Evolutionary conservation across 2,888 invertebrate genomes (phyloP).

Genomic region (Fragum whitleyi): DNA sequence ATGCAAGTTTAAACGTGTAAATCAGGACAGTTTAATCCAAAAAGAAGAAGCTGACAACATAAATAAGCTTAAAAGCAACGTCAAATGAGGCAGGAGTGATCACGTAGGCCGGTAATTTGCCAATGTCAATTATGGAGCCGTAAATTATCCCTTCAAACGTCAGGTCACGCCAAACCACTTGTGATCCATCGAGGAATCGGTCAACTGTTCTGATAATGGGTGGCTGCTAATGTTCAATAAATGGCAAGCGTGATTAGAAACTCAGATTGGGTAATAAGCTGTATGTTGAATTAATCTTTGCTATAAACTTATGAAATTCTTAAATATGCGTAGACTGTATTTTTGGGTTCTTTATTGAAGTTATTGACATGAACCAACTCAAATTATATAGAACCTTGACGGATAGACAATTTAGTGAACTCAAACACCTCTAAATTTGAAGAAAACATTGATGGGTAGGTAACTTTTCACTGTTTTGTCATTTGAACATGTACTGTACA

Average conservation of each 20-base stretch:
- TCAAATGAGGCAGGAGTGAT: not conserved
- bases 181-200: not conserved
- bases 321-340: no score
- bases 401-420: no score
- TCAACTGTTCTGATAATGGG: not conserved
- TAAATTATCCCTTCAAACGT: not conserved
- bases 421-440: no score
- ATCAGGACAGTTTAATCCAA: not conserved
- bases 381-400: no score
- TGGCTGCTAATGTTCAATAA: not conserved
- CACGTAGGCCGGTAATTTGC: conserved; percentile 1
- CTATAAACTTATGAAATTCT: no score
- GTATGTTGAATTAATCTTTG: no score
- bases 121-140: not conserved
- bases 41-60: conserved; percentile 1
- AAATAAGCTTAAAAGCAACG: not conserved
- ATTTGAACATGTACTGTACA: no score
- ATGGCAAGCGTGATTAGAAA: not conserved
- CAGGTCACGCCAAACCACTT: not conserved
- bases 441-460: no score
- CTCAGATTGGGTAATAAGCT: not conserved
- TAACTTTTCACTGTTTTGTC: no score
- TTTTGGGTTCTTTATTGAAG: no score
- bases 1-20: no score
- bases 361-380: no score